A percentile compares a stretch with the other conserved stretches of the same genome.
These are phyloP conservation scores for Cephus pygmeus DNA, from an alignment of 2,888 invertebrate species.

Conservation along the genomic window DNA sequence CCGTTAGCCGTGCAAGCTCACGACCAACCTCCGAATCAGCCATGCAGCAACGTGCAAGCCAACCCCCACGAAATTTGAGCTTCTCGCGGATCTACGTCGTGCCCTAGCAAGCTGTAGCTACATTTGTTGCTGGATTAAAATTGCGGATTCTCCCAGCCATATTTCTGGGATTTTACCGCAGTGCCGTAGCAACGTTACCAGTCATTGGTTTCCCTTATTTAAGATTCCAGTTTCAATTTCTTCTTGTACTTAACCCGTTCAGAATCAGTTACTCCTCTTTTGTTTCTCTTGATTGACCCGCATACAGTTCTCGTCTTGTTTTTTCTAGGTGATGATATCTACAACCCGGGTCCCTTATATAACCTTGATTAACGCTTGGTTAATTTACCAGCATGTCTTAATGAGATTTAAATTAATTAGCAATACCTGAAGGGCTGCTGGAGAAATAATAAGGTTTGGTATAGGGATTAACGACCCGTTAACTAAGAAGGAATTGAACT, in stretches of 20 bases:
- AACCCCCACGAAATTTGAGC: background rate
- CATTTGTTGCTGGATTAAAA: background rate
- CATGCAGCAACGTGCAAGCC: background rate
- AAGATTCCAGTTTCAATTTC: background rate
- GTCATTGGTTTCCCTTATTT: background rate
- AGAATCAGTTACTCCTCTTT: background rate
- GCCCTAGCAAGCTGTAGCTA: background rate
- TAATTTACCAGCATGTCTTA: background rate
- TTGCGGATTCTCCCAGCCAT: background rate
- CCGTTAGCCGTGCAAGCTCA: background rate
- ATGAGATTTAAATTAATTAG: background rate
- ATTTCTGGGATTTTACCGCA: background rate
- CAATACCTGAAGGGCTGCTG: background rate
- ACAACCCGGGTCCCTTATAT: background rate
- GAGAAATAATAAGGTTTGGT: background rate
- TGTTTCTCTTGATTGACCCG: background rate
- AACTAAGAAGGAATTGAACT: slow-evolving; percentile 21
- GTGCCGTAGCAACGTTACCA: background rate
- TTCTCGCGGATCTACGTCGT: background rate
- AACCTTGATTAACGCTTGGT: background rate
- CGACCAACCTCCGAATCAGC: background rate
- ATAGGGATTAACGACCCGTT: slow-evolving; percentile 30
- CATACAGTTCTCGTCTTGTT: background rate
- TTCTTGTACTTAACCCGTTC: background rate
- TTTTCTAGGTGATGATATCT: background rate